Evolutionary conservation across 2,888 invertebrate genomes (phyloP).

Genomic region (Clivina fossor): DNA sequence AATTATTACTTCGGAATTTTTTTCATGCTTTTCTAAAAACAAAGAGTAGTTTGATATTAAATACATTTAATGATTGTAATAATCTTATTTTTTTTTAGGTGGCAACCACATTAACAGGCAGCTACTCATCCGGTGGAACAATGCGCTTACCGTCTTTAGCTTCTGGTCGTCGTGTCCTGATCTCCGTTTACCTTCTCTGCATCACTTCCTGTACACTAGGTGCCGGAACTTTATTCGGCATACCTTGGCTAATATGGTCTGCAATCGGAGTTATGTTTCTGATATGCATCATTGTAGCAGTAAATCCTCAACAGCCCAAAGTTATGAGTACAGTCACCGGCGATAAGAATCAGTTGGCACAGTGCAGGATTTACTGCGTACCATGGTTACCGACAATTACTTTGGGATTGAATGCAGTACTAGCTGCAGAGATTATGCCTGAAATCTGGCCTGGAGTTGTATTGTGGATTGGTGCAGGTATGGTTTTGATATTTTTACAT

Average conservation of each 20-base stretch:
- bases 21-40: no score
- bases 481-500: conserved; percentile 27
- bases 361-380: conserved; percentile 50
- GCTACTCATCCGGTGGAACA: conserved; percentile 10
- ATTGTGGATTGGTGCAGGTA: conserved; percentile 64
- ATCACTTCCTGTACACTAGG: neutral
- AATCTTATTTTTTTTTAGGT: conserved; percentile 44
- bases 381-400: conserved; percentile 54
- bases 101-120: conserved; percentile 41
- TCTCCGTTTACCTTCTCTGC: conserved; percentile 16
- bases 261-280: conserved; percentile 54
- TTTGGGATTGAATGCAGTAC: conserved; percentile 54
- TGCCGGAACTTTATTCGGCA: neutral
- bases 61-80: neutral
- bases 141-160: conserved; percentile 31
- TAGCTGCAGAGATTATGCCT: conserved; percentile 60
- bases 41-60: no score
- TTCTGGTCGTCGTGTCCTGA: conserved; percentile 34
- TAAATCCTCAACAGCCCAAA: conserved; percentile 57
- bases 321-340: conserved; percentile 51
- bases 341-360: conserved; percentile 43
- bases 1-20: no score
- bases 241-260: conserved; percentile 4
- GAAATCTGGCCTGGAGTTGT: conserved; percentile 65
- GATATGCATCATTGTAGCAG: conserved; percentile 57